Conservation (phyloP, 2,888 invertebrate species). For the Nebria brevicollis region DNA sequence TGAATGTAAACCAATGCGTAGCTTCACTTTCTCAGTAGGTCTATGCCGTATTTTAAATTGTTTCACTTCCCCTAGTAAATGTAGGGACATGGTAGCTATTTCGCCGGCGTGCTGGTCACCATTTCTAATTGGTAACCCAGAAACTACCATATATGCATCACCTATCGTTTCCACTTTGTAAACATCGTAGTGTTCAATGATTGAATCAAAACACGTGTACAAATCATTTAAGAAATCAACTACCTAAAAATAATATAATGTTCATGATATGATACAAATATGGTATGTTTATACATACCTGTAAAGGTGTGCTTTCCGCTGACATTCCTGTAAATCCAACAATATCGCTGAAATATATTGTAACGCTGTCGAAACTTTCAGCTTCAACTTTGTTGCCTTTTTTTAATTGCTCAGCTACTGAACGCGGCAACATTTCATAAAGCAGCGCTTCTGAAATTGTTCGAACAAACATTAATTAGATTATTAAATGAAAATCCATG, state of each 20-base stretch:
- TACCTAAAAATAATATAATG: slow-evolving; percentile 69
- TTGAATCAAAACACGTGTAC: slow-evolving; percentile 94
- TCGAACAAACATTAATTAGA: not conserved
- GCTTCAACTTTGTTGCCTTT: slow-evolving; percentile 89
- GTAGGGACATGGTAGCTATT: slow-evolving; percentile 92
- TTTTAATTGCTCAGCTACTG: slow-evolving; percentile 93
- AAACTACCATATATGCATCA: slow-evolving; percentile 92
- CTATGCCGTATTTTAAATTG: slow-evolving; percentile 90
- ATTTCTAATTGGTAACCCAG: slow-evolving; percentile 89
- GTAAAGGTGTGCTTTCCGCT: slow-evolving; percentile 88
- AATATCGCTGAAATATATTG: slow-evolving; percentile 95
- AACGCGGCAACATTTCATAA: slow-evolving; percentile 88
- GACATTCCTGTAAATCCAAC: slow-evolving; percentile 94
- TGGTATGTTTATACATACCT: slow-evolving; percentile 64
- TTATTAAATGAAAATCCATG: no score
- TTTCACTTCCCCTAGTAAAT: slow-evolving; percentile 83
- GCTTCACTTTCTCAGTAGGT: slow-evolving; percentile 82
- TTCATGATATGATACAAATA: no score
- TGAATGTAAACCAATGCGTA: slow-evolving; percentile 92
- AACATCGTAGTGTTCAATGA: slow-evolving; percentile 90
- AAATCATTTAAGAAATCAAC: slow-evolving; percentile 93
- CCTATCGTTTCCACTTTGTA: slow-evolving; percentile 95
- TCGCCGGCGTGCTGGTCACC: slow-evolving; percentile 92
- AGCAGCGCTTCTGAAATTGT: slow-evolving; percentile 76
- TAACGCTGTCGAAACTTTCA: slow-evolving; percentile 90